phyloP scores from a whole-genome alignment of 2,888 invertebrate species.

The Nephrotoma flavescens region DNA sequence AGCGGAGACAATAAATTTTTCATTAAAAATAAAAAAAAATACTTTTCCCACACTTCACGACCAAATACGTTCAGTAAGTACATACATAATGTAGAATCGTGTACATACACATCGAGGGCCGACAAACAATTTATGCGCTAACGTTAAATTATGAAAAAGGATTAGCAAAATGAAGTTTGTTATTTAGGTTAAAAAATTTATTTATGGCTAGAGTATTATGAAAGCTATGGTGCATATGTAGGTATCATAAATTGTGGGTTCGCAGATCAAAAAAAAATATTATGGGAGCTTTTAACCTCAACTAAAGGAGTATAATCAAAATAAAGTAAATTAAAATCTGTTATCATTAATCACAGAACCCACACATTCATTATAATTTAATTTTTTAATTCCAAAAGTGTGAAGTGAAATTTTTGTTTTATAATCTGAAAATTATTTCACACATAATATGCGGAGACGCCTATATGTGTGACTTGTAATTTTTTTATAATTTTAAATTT shows the following conservation, averaged over 20 bases:
- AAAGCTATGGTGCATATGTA: no score
- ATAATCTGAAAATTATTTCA: background rate
- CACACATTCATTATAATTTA: background rate
- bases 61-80: background rate
- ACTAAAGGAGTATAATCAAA: no score
- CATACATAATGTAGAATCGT: background rate
- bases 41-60: background rate
- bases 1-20: background rate
- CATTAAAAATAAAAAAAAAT: background rate
- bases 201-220: background rate
- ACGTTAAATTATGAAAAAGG: background rate
- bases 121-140: background rate
- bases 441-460: background rate
- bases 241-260: background rate
- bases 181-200: background rate
- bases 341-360: background rate
- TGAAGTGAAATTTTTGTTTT: background rate
- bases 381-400: background rate
- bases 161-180: background rate
- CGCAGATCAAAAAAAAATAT: background rate
- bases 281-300: background rate
- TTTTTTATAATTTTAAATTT: background rate
- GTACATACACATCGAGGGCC: background rate
- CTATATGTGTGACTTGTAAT: background rate
- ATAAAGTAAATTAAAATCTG: background rate